These are phyloP conservation scores for Hippocampus abdominalis DNA, from an alignment of 2,113 vertebrate species.

Conservation along the genomic window DNA sequence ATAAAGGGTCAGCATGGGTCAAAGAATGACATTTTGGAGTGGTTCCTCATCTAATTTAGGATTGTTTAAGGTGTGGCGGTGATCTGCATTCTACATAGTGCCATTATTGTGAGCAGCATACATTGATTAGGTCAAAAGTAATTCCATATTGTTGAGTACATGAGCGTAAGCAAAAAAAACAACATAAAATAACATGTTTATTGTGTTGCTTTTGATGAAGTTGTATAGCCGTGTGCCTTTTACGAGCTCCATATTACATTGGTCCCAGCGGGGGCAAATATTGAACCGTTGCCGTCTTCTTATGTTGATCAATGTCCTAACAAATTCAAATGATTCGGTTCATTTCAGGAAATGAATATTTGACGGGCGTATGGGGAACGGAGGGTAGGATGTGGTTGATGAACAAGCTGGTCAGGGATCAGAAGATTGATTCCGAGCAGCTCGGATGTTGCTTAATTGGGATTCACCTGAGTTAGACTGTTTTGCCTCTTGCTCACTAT, in stretches of 20 bases:
- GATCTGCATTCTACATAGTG: too few relatives aligned
- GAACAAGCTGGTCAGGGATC: conserved; percentile 61
- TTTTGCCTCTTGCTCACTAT: conserved; percentile 13
- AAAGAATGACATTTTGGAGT: too few relatives aligned
- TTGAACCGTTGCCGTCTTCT: conserved; percentile 69
- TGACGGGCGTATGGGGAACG: conserved; percentile 34
- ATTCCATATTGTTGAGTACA: conserved; percentile 65
- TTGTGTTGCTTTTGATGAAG: conserved; percentile 86
- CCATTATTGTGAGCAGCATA: neutral
- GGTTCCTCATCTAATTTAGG: too few relatives aligned
- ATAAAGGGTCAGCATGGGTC: too few relatives aligned
- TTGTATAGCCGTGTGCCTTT: conserved; percentile 76
- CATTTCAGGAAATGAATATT: conserved; percentile 79
- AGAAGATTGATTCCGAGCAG: conserved; percentile 65
- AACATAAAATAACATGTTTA: conserved; percentile 58
- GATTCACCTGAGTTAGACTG: conserved; percentile 61
- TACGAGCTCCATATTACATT: conserved; percentile 74
- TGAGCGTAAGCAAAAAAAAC: conserved; percentile 19
- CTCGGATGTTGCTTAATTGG: conserved; percentile 72
- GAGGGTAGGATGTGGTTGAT: conserved; percentile 29
- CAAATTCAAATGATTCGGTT: conserved; percentile 79
- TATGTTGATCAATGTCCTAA: conserved; percentile 80
- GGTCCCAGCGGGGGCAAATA: conserved; percentile 79
- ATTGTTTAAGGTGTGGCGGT: too few relatives aligned
- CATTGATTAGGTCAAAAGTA: conserved; percentile 76